Evolutionary conservation across 1,140 invertebrate species (phyloP).

Genomic region (Manduca sexta): DNA sequence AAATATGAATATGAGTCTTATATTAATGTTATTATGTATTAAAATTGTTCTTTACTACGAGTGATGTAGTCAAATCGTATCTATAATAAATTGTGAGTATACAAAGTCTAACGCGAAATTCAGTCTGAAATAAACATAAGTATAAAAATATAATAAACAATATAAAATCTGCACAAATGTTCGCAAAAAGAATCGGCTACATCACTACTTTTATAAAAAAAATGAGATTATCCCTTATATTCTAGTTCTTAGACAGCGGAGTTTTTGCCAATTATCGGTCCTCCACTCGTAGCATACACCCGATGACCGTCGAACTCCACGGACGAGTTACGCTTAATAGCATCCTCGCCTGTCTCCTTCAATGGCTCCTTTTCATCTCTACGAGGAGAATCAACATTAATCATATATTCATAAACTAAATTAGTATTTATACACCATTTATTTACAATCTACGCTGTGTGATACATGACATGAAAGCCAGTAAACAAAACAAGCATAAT

Average conservation of each 20-base stretch:
- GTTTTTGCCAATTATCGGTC: conserved; percentile 85
- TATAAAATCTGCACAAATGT: too few species aligned
- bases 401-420: too few species aligned
- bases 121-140: too few species aligned
- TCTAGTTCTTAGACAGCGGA: conserved; percentile 80
- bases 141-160: too few species aligned
- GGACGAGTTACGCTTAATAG: conserved; percentile 82
- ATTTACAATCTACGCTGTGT: conserved; percentile 12
- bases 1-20: conserved; percentile 2
- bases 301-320: conserved; percentile 86
- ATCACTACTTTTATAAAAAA: not conserved
- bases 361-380: conserved; percentile 89
- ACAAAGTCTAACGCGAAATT: too few species aligned
- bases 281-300: conserved; percentile 84
- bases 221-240: not conserved
- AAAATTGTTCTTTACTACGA: too few species aligned
- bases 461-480: too few species aligned
- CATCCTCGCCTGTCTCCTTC: conserved; percentile 78
- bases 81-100: too few species aligned
- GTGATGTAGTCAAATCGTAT: too few species aligned
- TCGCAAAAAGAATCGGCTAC: too few species aligned
- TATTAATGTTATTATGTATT: not conserved
- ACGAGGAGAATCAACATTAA: conserved; percentile 18
- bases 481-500: too few species aligned
- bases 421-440: conserved; percentile 9